Evolutionary conservation across 2,888 invertebrate species (phyloP).

Genomic region (Ophraella communa): DNA sequence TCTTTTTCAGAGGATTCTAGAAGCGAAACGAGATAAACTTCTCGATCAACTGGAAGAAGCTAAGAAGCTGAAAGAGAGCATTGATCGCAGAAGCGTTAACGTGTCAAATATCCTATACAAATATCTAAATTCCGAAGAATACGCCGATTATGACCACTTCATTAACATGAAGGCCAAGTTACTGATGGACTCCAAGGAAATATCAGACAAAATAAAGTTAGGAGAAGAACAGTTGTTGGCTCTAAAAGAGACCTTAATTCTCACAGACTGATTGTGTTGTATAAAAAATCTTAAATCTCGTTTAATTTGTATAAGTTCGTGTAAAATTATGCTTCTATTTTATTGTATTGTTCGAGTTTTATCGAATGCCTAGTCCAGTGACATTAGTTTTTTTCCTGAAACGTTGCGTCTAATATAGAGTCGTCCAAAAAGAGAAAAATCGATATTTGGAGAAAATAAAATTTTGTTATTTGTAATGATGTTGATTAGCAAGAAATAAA

Average conservation of each 20-base stretch:
- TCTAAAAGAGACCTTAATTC: slow-evolving; percentile 67
- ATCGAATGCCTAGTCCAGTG: slow-evolving; percentile 58
- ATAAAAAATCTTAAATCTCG: slow-evolving; percentile 31
- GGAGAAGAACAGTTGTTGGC: slow-evolving; percentile 81
- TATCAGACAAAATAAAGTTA: slow-evolving; percentile 81
- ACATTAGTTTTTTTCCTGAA: slow-evolving; percentile 41
- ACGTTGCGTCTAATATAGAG: slow-evolving; percentile 38
- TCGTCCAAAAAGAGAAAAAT: background rate
- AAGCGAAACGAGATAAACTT: slow-evolving; percentile 77
- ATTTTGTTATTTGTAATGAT: background rate
- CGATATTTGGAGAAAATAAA: background rate
- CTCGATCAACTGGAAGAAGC: slow-evolving; percentile 83
- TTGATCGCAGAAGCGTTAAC: slow-evolving; percentile 76
- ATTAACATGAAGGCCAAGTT: slow-evolving; percentile 87
- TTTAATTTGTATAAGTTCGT: slow-evolving; percentile 33
- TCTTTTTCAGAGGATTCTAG: slow-evolving; percentile 68
- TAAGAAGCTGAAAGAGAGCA: slow-evolving; percentile 79
- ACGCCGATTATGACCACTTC: slow-evolving; percentile 82
- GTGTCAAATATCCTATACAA: slow-evolving; percentile 75
- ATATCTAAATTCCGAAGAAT: slow-evolving; percentile 75
- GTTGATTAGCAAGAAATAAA: background rate
- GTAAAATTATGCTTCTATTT: slow-evolving; percentile 29
- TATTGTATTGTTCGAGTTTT: slow-evolving; percentile 51
- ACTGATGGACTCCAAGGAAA: slow-evolving; percentile 81
- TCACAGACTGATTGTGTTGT: slow-evolving; percentile 52